Evolutionary conservation across 2,113 vertebrate species (phyloP), one percentile per base, ranked within the genome.

Genomic region (Penelope pileata): DNA sequence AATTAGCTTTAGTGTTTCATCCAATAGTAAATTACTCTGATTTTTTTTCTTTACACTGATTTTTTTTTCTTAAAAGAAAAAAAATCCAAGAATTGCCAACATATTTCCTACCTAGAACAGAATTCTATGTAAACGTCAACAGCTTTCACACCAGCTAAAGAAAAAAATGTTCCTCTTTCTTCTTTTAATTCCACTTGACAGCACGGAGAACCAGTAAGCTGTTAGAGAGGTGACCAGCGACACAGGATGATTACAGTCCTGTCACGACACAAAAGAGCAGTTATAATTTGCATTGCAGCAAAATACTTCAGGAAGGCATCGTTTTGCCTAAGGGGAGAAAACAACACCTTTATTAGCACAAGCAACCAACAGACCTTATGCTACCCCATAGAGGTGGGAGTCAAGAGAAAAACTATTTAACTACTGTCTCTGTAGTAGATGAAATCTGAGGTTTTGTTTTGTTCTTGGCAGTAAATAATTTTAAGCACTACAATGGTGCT

Each of bases 221-320:
- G 92, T 89, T 68, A 81, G 56, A 96, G 92, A 50, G 90, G 89
- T 97, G 95, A 93, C 96, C 91, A 90, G 87, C 91, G 97, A 95
- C 95, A 96, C 47, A 50, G 95, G 96, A 95, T 97, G 90, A 98
- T 98, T 97, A 96, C 58, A 93, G 94, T 27, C 92, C 96, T 97
- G 94, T 96, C 97, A 97, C 4, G 82, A 93, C 73, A 88, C 34
- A 94, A 85, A 88, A 90, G 84, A 95, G 96, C 76, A 88, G 94
- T 90, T 95, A 94, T 93, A 95, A 96, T 97, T 97, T 98, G 96
- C 93, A 90, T 95, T 95, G 91, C 79, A 92, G 72, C 14, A 5
- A 84, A 79, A 94, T 94, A 96, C 92, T 88, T 96, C 27, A 92
- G 91, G 83, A 94, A 72, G 80, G 94, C 82, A 84, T 94, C 16